Evolutionary conservation across 1,140 invertebrate genomes (phyloP), one percentile per base, ranked within the genome.

Genomic region (Cotesia vestalis): DNA sequence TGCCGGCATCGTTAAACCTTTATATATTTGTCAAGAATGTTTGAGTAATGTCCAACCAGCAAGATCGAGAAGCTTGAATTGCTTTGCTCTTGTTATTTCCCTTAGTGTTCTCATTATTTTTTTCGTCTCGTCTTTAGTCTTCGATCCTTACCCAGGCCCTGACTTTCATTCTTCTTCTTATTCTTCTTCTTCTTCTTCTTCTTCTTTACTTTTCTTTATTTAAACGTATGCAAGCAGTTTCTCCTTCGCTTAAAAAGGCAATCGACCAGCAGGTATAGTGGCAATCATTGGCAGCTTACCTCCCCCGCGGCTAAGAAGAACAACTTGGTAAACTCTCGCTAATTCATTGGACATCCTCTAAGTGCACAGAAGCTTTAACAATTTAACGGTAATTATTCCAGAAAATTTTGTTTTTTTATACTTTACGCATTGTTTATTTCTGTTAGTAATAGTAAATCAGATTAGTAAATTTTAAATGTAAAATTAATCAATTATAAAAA

Each of bases 21-120:
- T 79, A 77, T 77, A 78, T 69, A 78, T 80, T 80, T 82, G 76
- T 81, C 78, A 78, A 75, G 72, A 57, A 53, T 69, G 52, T 78
- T 77, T 80, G 80, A 82, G 72, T 78, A 80, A 82, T 79, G 73
- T 69, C 68, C 77, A 69, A 72, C 57, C 35, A 53, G 36, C 51
- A 51, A 66, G 73, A 72, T 69, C 70, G 67, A 66, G 52, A 12
- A 71, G 62, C 36, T 63, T 62, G 57, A 27, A 66, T 60, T 60
- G 35, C 62, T 60, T 46, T 8, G 36, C 38, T 69, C 46, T 62
- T 62, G 60, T 62, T 62, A 38, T 14, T 9, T 62, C 35, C 12
- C 60, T 27, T 62, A 34, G 57, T 55, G 11, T 59, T 57, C 53
- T 59, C 53, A 68, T 40, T 59, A 66, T 34, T 52, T 53, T 55